Conservation (phyloP, 2,797 vertebrate species). For the Sebastes nivosus region DNA sequence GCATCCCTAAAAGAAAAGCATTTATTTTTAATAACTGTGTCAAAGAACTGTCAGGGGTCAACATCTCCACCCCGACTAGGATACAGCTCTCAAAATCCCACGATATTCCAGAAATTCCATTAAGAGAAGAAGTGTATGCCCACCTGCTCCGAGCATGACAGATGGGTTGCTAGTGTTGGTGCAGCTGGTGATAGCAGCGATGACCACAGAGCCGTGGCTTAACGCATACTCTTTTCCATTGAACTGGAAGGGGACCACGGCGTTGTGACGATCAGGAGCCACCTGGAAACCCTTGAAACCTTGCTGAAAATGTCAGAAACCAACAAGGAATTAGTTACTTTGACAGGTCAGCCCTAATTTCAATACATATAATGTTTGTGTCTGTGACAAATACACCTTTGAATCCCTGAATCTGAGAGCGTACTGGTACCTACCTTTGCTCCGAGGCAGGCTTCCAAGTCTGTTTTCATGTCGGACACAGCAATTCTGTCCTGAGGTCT, state of each 20-base stretch:
- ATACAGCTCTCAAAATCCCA: neutral
- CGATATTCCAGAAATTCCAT: neutral
- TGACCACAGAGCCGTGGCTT: conserved; percentile 93
- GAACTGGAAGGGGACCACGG: conserved; percentile 84
- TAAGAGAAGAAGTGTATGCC: neutral
- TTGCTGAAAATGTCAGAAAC: conserved; percentile 82
- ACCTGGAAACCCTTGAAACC: conserved; percentile 98
- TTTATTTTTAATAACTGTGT: neutral
- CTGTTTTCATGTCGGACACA: conserved; percentile 92
- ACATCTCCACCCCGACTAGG: neutral
- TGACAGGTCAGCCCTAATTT: neutral
- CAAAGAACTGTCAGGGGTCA: neutral
- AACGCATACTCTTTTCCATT: conserved; percentile 84
- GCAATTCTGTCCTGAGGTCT: conserved; percentile 94
- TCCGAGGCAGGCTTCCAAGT: conserved; percentile 91
- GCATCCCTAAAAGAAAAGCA: conserved; percentile 82
- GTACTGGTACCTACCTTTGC: conserved; percentile 84
- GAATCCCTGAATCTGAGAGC: neutral
- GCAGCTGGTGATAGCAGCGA: conserved; percentile 98
- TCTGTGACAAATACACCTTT: neutral
- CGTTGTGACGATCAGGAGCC: conserved; percentile 75
- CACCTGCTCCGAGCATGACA: conserved; percentile 98
- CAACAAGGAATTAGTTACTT: neutral
- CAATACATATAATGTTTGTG: neutral
- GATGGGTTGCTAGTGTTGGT: conserved; percentile 99